phyloP scores from a whole-genome alignment of 2,888 invertebrate species.

The Pyrocoelia pectoralis region DNA sequence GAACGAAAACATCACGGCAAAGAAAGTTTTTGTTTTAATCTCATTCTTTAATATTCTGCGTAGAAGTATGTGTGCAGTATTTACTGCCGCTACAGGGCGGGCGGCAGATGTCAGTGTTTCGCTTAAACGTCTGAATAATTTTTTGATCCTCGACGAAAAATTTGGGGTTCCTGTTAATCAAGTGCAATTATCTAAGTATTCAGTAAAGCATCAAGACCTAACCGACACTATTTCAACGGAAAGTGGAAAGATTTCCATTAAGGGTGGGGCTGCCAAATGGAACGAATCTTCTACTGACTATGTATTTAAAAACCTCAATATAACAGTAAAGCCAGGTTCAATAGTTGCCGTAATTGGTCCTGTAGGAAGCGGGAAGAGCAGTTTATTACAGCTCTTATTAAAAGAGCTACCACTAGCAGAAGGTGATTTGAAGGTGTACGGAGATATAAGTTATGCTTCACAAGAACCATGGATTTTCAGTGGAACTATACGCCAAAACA shows the following conservation, averaged over 20 bases:
- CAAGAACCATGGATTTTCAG: conserved; percentile 88
- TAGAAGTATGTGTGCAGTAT: conserved; percentile 76
- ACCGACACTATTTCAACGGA: conserved; percentile 46
- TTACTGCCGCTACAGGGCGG: conserved; percentile 72
- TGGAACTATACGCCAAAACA: conserved; percentile 72
- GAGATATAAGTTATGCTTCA: conserved; percentile 76
- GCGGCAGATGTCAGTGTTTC: conserved; percentile 71
- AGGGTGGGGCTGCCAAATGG: conserved; percentile 63
- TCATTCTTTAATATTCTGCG: conserved; percentile 78
- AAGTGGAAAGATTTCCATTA: conserved; percentile 27
- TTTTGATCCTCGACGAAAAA: too few relatives aligned
- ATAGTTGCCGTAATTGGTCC: conserved; percentile 73
- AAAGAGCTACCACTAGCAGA: conserved; percentile 72
- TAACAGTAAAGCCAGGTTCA: conserved; percentile 55
- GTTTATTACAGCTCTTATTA: conserved; percentile 71
- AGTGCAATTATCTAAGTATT: too few relatives aligned
- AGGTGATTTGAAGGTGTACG: conserved; percentile 69
- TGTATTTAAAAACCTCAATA: conserved; percentile 61
- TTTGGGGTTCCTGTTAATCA: too few relatives aligned
- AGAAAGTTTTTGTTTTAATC: conserved; percentile 76
- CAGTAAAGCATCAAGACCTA: conserved; percentile 70
- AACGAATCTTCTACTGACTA: conserved; percentile 59
- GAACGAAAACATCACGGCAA: conserved; percentile 70
- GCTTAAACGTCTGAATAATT: conserved; percentile 65
- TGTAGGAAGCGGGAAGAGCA: conserved; percentile 73